These are phyloP conservation scores for Pionites leucogaster DNA, from an alignment of 2,113 vertebrate genomes.

Conservation along the genomic window DNA sequence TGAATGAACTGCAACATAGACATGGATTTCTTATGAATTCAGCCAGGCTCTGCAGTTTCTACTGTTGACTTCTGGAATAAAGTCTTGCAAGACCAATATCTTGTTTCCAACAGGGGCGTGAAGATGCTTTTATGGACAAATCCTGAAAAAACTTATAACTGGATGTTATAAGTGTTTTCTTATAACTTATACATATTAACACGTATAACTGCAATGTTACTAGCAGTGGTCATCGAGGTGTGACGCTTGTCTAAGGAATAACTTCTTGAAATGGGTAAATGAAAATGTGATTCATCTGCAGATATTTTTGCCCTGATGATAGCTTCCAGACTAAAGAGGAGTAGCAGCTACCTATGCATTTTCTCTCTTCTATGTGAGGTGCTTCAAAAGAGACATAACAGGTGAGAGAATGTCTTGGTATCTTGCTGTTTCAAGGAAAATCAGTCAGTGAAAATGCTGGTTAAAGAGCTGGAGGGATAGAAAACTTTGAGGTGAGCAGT, in stretches of 20 bases:
- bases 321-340: background rate
- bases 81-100: background rate
- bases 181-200: no score
- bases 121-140: background rate
- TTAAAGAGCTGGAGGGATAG: background rate
- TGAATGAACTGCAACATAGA: fast-evolving
- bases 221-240: background rate
- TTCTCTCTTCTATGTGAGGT: background rate
- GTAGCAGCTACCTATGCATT: background rate
- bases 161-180: background rate
- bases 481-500: background rate
- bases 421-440: background rate
- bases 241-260: background rate
- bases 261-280: background rate
- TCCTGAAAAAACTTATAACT: background rate
- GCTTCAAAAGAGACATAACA: background rate
- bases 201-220: background rate
- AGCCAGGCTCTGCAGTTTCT: background rate
- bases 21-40: background rate
- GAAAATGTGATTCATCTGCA: background rate
- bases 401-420: background rate
- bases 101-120: background rate
- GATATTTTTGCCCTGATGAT: background rate
- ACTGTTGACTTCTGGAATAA: background rate
- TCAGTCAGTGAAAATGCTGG: background rate